A percentile compares a stretch with the other conserved stretches of the same genome.
These are phyloP conservation scores for Dendroctonus valens DNA, from an alignment of 1,140 invertebrate genomes.

Conservation along the genomic window DNA sequence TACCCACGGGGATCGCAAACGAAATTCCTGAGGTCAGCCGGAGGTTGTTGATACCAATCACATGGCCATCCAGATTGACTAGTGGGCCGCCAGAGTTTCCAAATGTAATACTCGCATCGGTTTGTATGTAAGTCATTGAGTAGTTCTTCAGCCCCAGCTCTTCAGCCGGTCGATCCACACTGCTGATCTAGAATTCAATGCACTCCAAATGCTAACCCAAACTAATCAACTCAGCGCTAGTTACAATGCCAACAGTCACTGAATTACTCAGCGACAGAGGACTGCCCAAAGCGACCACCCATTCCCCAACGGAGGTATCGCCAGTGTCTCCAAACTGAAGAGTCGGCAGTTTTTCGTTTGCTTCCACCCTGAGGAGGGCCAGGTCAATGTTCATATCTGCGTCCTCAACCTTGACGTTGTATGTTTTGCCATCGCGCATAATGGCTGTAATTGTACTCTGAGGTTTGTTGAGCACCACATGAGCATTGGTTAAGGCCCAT, in stretches of 20 bases:
- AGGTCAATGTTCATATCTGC: conserved; percentile 83
- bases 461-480: conserved; percentile 81
- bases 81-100: conserved; percentile 94
- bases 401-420: conserved; percentile 71
- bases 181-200: conserved; percentile 54
- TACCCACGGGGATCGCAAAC: conserved; percentile 86
- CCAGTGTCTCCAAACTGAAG: conserved; percentile 75
- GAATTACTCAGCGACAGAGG: conserved; percentile 83
- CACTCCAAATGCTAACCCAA: conserved; percentile 43
- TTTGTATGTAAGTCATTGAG: conserved; percentile 92
- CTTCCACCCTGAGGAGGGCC: conserved; percentile 76
- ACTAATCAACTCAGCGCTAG: conserved; percentile 68
- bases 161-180: conserved; percentile 70
- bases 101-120: conserved; percentile 92
- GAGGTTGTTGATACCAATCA: conserved; percentile 95
- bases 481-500: conserved; percentile 91
- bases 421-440: conserved; percentile 37
- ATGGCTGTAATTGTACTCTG: conserved; percentile 62
- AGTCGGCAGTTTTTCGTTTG: conserved; percentile 66
- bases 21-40: conserved; percentile 89
- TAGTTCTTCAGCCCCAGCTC: conserved; percentile 79
- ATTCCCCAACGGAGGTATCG: conserved; percentile 80
- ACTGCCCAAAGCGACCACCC: conserved; percentile 87
- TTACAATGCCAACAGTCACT: conserved; percentile 83
- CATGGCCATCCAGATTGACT: conserved; percentile 90